phyloP scores from a whole-genome alignment of 2,888 invertebrate species.

The Calliopum simillimum region DNA sequence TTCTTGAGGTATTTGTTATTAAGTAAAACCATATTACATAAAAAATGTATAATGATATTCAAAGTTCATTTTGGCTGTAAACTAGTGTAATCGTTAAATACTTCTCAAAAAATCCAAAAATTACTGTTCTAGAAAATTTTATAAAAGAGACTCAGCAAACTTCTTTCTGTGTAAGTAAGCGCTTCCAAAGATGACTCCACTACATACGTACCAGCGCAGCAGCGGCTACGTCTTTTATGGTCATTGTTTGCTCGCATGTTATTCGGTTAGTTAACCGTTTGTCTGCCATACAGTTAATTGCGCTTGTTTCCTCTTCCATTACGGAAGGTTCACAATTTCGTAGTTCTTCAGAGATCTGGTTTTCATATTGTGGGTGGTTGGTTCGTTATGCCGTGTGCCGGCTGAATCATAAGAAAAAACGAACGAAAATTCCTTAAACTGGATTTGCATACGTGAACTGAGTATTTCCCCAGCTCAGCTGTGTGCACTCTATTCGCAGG shows the following conservation, averaged over 20 bases:
- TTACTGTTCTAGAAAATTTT: not conserved
- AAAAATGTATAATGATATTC: no score
- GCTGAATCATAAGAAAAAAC: no score
- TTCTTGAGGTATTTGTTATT: no score
- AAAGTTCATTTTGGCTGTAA: no score
- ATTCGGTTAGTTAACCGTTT: slow-evolving; percentile 31
- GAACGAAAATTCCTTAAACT: not conserved
- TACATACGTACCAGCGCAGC: not conserved
- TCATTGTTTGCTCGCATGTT: slow-evolving; percentile 26
- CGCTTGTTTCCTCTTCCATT: slow-evolving; percentile 23
- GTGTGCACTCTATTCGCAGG: not conserved
- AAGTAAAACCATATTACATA: no score
- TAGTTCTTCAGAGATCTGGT: not conserved
- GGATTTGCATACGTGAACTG: slow-evolving; percentile 20
- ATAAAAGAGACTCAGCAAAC: not conserved
- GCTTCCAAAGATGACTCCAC: no score
- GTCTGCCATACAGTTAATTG: slow-evolving; percentile 31
- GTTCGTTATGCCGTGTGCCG: not conserved
- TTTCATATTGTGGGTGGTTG: slow-evolving; percentile 29
- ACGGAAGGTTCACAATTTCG: slow-evolving; percentile 9
- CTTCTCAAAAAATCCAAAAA: no score
- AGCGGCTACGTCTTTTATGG: slow-evolving; percentile 15
- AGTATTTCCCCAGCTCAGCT: slow-evolving; percentile 9
- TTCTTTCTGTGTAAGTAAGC: not conserved
- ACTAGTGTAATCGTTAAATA: no score